Percentiles rank a stretch among this genome's conserved stretches.
Evolutionary conservation across 2,113 vertebrate genomes (phyloP).

Genomic region (Psittacara wagleri): DNA sequence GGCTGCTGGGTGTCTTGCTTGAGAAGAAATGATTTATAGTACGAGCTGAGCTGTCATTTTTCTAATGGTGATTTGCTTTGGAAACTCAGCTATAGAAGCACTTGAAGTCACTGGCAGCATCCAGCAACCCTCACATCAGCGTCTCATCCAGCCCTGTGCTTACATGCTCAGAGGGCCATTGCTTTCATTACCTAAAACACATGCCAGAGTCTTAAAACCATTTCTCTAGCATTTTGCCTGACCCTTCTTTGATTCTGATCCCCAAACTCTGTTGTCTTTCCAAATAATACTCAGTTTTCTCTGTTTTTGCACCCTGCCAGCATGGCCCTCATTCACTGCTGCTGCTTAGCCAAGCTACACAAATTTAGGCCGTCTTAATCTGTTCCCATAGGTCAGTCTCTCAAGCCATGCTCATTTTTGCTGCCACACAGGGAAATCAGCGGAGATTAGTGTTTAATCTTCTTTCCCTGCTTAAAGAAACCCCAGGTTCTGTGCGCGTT

Average conservation of each 20-base stretch:
- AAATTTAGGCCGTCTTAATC: constrained; percentile 43
- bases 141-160: background rate
- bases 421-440: background rate
- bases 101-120: background rate
- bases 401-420: background rate
- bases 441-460: constrained; percentile 43
- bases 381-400: constrained; percentile 39
- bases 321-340: background rate
- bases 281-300: background rate
- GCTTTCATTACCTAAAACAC: background rate
- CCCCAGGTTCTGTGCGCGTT: background rate
- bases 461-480: constrained; percentile 47
- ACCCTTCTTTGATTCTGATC: background rate
- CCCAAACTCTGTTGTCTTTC: background rate
- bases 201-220: background rate
- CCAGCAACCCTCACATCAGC: fast-evolving
- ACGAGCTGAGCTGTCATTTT: background rate
- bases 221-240: background rate
- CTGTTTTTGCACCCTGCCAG: background rate
- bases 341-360: constrained; percentile 23
- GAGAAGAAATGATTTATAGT: background rate
- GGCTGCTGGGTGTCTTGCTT: background rate
- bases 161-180: fast-evolving
- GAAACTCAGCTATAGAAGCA: background rate
- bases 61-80: background rate